These are phyloP conservation scores for Colletes latitarsis DNA, from an alignment of 1,140 invertebrate species.

Conservation along the genomic window DNA sequence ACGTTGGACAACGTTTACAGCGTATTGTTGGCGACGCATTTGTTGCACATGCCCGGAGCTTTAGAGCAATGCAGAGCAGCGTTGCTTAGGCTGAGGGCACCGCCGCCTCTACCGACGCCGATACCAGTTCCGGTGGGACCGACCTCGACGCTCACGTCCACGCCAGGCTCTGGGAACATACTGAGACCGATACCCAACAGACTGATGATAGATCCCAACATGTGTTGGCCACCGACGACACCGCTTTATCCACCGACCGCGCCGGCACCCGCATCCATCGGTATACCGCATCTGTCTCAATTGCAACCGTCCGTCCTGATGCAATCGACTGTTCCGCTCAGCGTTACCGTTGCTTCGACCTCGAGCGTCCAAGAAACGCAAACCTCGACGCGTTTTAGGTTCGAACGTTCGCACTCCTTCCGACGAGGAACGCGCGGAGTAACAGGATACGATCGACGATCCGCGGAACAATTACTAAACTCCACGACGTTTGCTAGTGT, in stretches of 20 bases:
- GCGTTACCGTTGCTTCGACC: slow-evolving; percentile 62
- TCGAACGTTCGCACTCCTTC: neutral
- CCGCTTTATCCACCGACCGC: slow-evolving; percentile 52
- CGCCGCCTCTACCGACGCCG: slow-evolving; percentile 76
- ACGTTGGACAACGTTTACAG: slow-evolving; percentile 88
- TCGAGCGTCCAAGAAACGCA: slow-evolving; percentile 64
- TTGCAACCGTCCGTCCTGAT: slow-evolving; percentile 55
- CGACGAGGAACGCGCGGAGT: no score
- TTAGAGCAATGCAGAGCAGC: slow-evolving; percentile 85
- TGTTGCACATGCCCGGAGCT: slow-evolving; percentile 88
- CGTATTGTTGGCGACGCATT: slow-evolving; percentile 87
- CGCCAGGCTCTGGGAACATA: slow-evolving; percentile 71
- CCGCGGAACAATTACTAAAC: no score
- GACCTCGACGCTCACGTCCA: slow-evolving; percentile 41
- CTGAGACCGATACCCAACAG: slow-evolving; percentile 77
- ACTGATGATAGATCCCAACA: slow-evolving; percentile 69
- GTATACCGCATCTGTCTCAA: slow-evolving; percentile 69
- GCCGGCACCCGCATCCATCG: slow-evolving; percentile 61
- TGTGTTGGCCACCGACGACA: slow-evolving; percentile 74
- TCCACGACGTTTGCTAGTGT: no score
- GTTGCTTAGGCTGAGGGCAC: slow-evolving; percentile 74
- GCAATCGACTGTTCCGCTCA: slow-evolving; percentile 53
- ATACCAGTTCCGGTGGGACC: slow-evolving; percentile 69
- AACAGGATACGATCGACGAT: no score
- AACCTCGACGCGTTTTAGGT: slow-evolving; percentile 48